Evolutionary conservation across 1,140 invertebrate genomes (phyloP).

Genomic region (Wasmannia auropunctata): DNA sequence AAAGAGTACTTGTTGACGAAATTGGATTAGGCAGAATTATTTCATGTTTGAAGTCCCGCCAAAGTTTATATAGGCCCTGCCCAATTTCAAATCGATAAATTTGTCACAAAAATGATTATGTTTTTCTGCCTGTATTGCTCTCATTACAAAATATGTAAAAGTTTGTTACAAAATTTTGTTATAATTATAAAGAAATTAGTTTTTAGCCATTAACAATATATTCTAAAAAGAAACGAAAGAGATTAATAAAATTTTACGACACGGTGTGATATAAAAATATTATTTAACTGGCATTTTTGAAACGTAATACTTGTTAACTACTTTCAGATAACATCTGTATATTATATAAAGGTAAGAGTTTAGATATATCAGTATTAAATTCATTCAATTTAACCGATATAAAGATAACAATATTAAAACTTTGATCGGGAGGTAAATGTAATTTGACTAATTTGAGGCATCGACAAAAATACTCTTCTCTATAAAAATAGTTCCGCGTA

Average conservation of each 20-base stretch:
- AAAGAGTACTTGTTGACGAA: slow-evolving; percentile 49
- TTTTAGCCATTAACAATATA: not conserved
- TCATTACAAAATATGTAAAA: not conserved
- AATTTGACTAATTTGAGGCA: slow-evolving; percentile 28
- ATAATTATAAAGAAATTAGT: not conserved
- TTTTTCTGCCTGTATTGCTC: not conserved
- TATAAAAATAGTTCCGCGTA: slow-evolving; percentile 19
- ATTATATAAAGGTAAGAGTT: no score
- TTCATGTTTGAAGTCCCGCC: slow-evolving; percentile 13
- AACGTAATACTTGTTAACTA: no score
- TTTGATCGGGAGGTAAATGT: not conserved
- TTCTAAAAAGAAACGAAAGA: not conserved
- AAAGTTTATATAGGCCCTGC: not conserved
- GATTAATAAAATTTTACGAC: slow-evolving; percentile 8
- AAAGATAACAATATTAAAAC: slow-evolving; percentile 12
- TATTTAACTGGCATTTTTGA: not conserved
- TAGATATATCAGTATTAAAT: not conserved
- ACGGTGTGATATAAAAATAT: not conserved
- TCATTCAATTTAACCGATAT: not conserved
- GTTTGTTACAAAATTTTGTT: no score
- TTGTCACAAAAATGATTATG: not conserved
- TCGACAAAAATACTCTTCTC: slow-evolving; percentile 19
- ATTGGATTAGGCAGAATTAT: slow-evolving; percentile 47
- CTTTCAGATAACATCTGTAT: no score
- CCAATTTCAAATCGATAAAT: not conserved